Percentiles rank a stretch among this genome's conserved stretches.
These are phyloP conservation scores for Trichogramma dendrolimi DNA, from an alignment of 2,888 invertebrate genomes.

Conservation along the genomic window DNA sequence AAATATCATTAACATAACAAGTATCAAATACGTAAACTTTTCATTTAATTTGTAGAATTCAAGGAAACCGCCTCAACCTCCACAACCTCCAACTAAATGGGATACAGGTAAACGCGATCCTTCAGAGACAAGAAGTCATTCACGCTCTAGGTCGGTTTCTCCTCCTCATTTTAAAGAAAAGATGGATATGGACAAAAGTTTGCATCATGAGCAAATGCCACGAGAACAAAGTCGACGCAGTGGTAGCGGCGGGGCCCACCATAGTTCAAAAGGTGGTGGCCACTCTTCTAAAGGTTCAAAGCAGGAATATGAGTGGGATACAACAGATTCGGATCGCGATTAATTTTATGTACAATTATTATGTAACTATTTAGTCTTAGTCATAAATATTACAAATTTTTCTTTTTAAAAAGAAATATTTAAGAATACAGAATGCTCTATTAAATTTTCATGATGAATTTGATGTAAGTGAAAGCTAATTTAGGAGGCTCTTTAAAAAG, in stretches of 20 bases:
- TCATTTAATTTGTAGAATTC: background rate
- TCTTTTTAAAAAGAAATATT: constrained; percentile 6
- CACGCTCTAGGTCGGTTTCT: background rate
- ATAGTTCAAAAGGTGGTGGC: constrained; percentile 22
- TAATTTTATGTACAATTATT: constrained; percentile 12
- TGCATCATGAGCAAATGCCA: background rate
- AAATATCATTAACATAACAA: no score
- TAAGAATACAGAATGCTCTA: no score
- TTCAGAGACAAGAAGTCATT: constrained; percentile 19
- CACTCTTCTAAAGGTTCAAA: constrained; percentile 10
- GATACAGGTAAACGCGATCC: constrained; percentile 26
- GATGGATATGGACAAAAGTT: background rate
- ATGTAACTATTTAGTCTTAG: constrained; percentile 14
- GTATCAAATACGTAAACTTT: background rate
- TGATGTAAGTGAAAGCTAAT: no score
- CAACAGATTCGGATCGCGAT: constrained; percentile 38
- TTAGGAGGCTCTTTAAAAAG: no score
- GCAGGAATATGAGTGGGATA: constrained; percentile 37
- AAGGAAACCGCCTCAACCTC: constrained; percentile 7
- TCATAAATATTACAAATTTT: constrained; percentile 20
- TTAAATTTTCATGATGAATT: no score
- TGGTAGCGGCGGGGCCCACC: constrained; percentile 6
- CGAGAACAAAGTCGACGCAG: background rate
- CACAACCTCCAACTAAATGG: constrained; percentile 19
- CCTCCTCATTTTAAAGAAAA: constrained; percentile 13